A percentile compares a stretch with the other conserved stretches of the same genome.
Evolutionary conservation across 2,888 invertebrate species (phyloP).

Genomic region (Athalia circularis): DNA sequence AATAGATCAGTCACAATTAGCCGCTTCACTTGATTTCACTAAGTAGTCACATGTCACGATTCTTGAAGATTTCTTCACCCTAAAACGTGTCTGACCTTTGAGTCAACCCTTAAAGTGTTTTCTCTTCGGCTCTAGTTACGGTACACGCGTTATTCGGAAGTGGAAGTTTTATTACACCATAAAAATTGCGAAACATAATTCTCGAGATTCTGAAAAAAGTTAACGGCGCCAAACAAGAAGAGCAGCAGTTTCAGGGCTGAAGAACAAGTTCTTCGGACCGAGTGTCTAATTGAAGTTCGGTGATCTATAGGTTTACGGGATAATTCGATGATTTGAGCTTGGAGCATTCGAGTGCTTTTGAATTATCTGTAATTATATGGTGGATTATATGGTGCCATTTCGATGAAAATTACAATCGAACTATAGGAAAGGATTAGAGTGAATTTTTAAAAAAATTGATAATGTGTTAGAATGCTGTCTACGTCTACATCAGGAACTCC

Average conservation of each 20-base stretch:
- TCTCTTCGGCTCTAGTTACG: not conserved
- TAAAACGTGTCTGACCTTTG: not conserved
- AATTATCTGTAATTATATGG: no score
- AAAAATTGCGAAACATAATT: slow-evolving; percentile 22
- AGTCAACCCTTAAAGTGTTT: slow-evolving; percentile 27
- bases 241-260: slow-evolving; percentile 6
- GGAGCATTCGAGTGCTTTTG: no score
- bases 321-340: no score
- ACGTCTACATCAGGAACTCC: slow-evolving; percentile 67
- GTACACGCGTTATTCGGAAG: not conserved
- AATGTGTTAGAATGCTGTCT: slow-evolving; percentile 69
- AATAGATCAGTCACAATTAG: slow-evolving; percentile 19
- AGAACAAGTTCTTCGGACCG: not conserved
- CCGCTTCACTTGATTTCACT: slow-evolving; percentile 31
- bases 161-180: slow-evolving; percentile 34
- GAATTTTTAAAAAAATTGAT: slow-evolving; percentile 27
- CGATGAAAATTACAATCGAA: slow-evolving; percentile 3
- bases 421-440: not conserved
- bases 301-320: not conserved
- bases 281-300: not conserved
- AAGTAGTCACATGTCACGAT: slow-evolving; percentile 17
- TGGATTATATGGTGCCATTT: not conserved
- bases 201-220: not conserved
- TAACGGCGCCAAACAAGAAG: not conserved
- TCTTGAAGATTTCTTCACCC: slow-evolving; percentile 23